Evolutionary conservation across 2,888 invertebrate genomes (phyloP).

Genomic region (Allacma fusca): DNA sequence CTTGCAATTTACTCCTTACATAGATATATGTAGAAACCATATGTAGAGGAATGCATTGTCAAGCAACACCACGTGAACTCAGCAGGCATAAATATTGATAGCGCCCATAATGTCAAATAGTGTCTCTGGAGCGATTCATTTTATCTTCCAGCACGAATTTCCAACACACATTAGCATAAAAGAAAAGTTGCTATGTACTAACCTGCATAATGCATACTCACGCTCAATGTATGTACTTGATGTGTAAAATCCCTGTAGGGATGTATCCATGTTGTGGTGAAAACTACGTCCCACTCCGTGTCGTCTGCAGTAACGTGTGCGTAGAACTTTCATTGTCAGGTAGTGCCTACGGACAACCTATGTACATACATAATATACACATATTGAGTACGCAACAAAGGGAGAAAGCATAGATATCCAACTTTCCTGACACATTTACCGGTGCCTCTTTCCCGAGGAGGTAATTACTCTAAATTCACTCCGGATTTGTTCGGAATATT

Average conservation of each 20-base stretch:
- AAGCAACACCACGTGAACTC: slow-evolving; percentile 25
- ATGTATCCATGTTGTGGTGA: background rate
- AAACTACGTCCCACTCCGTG: background rate
- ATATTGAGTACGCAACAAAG: background rate
- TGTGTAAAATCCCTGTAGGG: background rate
- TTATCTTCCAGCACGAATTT: slow-evolving; percentile 27
- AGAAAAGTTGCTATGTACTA: background rate
- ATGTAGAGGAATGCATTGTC: background rate
- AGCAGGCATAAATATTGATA: slow-evolving; percentile 25
- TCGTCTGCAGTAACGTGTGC: no score
- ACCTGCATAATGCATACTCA: background rate
- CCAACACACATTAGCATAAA: slow-evolving; percentile 27
- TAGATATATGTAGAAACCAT: no score
- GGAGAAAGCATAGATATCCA: background rate
- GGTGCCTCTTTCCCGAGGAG: background rate
- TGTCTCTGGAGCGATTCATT: slow-evolving; percentile 36
- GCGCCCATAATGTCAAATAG: slow-evolving; percentile 32
- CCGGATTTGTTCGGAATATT: slow-evolving; percentile 4
- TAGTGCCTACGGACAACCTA: background rate
- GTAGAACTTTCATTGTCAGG: background rate
- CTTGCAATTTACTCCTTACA: no score
- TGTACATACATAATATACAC: background rate
- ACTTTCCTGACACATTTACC: background rate
- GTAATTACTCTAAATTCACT: slow-evolving; percentile 23
- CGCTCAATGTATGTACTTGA: background rate